Conservation (phyloP, 1,140 invertebrate species). For the Carposina sasakii region DNA sequence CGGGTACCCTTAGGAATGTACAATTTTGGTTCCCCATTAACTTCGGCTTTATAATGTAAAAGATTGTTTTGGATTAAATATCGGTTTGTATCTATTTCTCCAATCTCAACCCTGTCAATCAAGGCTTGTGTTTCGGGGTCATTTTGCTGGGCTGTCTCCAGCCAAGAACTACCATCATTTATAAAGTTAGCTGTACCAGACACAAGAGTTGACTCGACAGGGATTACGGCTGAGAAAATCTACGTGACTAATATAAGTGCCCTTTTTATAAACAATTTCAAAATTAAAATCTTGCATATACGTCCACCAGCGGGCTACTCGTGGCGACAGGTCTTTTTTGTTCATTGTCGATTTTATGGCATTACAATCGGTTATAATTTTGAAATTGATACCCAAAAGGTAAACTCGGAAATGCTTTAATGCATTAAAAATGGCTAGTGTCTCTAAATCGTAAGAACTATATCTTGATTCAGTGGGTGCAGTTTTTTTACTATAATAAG, state of each 20-base stretch:
- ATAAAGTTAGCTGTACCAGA: slow-evolving; percentile 1
- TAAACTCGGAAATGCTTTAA: slow-evolving; percentile 19
- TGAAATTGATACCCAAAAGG: slow-evolving; percentile 6
- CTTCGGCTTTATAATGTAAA: background rate
- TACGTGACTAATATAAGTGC: slow-evolving; percentile 28
- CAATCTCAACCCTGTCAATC: background rate
- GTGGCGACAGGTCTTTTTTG: slow-evolving; percentile 35
- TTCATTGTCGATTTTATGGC: slow-evolving; percentile 30
- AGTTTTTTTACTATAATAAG: slow-evolving; percentile 51
- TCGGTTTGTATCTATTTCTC: slow-evolving; percentile 4
- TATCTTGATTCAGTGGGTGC: slow-evolving; percentile 44
- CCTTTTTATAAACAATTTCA: slow-evolving; percentile 45
- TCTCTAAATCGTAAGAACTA: slow-evolving; percentile 42
- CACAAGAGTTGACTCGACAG: background rate
- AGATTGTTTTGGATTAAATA: background rate
- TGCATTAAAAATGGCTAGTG: slow-evolving; percentile 49
- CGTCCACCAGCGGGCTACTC: slow-evolving; percentile 35
- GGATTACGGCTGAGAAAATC: slow-evolving; percentile 36
- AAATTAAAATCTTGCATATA: slow-evolving; percentile 37
- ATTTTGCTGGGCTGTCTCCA: slow-evolving; percentile 9
- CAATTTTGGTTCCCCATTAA: background rate
- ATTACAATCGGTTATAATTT: slow-evolving; percentile 15
- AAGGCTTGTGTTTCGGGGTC: slow-evolving; percentile 11
- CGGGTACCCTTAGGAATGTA: slow-evolving; percentile 9
- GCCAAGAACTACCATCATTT: slow-evolving; percentile 2